Conservation (phyloP, 2,888 invertebrate species). For the Argyresthia goedartella region DNA sequence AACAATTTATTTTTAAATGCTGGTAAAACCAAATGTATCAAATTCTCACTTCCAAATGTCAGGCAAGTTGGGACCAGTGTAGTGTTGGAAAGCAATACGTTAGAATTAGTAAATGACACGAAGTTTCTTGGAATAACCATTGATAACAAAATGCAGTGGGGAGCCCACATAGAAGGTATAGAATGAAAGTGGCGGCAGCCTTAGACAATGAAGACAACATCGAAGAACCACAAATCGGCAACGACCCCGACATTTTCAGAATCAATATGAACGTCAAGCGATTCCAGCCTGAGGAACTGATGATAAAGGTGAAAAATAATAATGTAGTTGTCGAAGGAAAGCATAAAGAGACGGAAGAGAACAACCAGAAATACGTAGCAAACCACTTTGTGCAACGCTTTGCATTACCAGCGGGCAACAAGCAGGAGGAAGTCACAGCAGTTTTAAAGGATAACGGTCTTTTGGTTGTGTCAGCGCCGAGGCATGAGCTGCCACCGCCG, state of each 20-base stretch:
- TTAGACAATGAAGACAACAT: slow-evolving; percentile 37
- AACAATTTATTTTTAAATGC: no score
- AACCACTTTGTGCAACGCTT: slow-evolving; percentile 58
- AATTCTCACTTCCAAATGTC: no score
- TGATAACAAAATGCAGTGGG: no score
- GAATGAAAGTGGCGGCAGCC: slow-evolving; percentile 42
- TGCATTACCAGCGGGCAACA: slow-evolving; percentile 44
- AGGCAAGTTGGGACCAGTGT: no score
- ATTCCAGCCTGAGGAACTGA: slow-evolving; percentile 51
- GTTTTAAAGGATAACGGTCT: slow-evolving; percentile 44
- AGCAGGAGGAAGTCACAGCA: slow-evolving; percentile 51
- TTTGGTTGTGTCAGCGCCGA: slow-evolving; percentile 43
- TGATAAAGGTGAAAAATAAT: slow-evolving; percentile 51
- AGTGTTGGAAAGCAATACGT: no score
- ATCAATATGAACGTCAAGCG: slow-evolving; percentile 43
- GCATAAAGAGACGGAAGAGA: slow-evolving; percentile 33
- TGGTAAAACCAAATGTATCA: no score
- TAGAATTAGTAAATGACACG: no score
- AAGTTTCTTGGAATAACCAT: no score
- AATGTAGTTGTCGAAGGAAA: slow-evolving; percentile 51
- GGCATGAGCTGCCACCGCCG: slow-evolving; percentile 52
- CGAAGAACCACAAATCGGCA: slow-evolving; percentile 49
- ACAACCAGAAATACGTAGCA: slow-evolving; percentile 35
- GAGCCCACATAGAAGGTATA: no score
- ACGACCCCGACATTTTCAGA: slow-evolving; percentile 39